Percentiles rank a stretch among this genome's conserved stretches.
Evolutionary conservation across 2,797 vertebrate species (phyloP).

Genomic region (Coccyzus lansbergi): DNA sequence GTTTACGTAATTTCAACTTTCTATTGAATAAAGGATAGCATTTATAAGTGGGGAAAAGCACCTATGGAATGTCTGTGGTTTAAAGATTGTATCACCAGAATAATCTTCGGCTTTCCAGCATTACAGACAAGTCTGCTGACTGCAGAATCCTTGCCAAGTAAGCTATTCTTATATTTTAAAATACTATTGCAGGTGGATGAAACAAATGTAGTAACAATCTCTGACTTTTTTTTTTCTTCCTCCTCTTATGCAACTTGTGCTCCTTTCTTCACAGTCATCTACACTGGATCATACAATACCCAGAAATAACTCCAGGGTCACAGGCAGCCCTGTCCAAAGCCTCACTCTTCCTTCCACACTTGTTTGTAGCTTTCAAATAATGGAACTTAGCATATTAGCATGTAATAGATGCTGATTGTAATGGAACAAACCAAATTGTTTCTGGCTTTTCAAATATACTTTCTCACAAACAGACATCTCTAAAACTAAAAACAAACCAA

Average conservation of each 20-base stretch:
- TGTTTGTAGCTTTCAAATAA: neutral
- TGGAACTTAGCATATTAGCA: neutral
- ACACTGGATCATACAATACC: neutral
- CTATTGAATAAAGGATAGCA: neutral
- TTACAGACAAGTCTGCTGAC: neutral
- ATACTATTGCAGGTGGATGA: neutral
- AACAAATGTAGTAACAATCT: neutral
- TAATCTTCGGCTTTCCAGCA: neutral
- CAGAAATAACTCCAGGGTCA: neutral
- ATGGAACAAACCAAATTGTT: neutral
- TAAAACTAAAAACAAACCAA: neutral
- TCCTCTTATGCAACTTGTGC: neutral
- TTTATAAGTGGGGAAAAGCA: neutral
- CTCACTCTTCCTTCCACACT: neutral
- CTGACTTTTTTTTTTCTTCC: neutral
- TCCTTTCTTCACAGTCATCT: neutral
- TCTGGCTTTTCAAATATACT: neutral
- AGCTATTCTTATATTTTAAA: neutral
- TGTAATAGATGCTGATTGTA: neutral
- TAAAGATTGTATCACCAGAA: neutral
- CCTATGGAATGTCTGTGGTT: neutral
- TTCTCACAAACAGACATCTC: neutral
- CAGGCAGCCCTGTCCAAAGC: neutral
- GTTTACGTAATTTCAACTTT: neutral
- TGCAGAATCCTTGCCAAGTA: neutral